phyloP scores from a whole-genome alignment of 2,797 vertebrate genomes.

The Pygocentrus nattereri region DNA sequence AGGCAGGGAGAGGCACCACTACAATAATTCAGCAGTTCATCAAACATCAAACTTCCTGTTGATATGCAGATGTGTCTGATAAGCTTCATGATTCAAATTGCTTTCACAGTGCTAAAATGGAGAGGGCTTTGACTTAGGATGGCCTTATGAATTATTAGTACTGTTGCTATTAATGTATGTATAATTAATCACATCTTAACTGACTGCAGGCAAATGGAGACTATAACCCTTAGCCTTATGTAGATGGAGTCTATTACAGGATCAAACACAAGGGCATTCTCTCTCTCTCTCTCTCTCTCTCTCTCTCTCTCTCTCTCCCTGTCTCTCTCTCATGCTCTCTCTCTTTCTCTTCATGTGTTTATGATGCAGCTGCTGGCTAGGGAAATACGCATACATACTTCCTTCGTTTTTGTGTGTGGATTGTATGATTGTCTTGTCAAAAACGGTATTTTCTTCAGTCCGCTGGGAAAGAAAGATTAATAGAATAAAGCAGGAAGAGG shows the following conservation, averaged over 20 bases:
- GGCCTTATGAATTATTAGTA: constrained; percentile 81
- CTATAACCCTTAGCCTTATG: constrained; percentile 75
- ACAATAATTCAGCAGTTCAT: constrained; percentile 64
- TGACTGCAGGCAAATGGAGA: constrained; percentile 76
- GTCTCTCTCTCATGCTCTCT: constrained; percentile 9
- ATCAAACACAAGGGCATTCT: constrained; percentile 60
- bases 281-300: constrained; percentile 1
- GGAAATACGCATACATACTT: constrained; percentile 34
- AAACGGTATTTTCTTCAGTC: constrained; percentile 68
- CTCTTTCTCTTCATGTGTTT: constrained; percentile 16
- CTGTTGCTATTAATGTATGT: constrained; percentile 84
- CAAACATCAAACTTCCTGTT: constrained; percentile 65
- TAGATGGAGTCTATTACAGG: constrained; percentile 68
- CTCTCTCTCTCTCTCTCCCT: constrained; percentile 3
- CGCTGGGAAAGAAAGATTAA: constrained; percentile 43
- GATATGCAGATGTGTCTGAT: constrained; percentile 74
- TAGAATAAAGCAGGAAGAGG: constrained; percentile 67
- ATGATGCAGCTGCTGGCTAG: constrained; percentile 29
- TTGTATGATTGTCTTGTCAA: constrained; percentile 66
- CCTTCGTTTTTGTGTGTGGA: constrained; percentile 51
- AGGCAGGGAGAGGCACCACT: not conserved
- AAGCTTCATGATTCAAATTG: constrained; percentile 80
- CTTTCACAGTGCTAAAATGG: constrained; percentile 81
- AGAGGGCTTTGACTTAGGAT: constrained; percentile 77
- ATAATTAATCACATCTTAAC: constrained; percentile 83